Evolutionary conservation across 2,797 vertebrate genomes (phyloP), one percentile per base, ranked within the genome.

Genomic region (Tapera naevia): DNA sequence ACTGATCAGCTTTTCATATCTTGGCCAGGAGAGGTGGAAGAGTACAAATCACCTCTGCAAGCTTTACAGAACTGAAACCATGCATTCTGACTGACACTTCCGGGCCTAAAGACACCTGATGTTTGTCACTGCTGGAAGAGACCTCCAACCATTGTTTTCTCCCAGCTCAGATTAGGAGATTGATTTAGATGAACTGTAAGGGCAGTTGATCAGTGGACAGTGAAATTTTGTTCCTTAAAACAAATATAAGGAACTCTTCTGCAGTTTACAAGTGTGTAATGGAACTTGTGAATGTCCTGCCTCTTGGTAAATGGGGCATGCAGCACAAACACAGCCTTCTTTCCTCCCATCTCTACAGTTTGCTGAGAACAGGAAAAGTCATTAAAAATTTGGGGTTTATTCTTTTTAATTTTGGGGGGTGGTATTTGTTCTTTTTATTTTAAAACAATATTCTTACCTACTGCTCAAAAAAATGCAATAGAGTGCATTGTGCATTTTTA

Each of bases 201-300:
- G 28, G 13, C 83, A 80, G 33, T 90, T 82, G 85, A 60, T 91
- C 83, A 74, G 53, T n/a, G 80, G 60, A 64, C 27, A 51, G 37
- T 60, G 48, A 72, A 81, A 75, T 84, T n/a, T 66, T 80, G 58
- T 92, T 92, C 91, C 73, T 81, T 83, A 62, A 93, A 74, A 94
- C 27, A 88, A 89, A 67, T 86, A 46, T 82, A 84, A 84, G 60
- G 78, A 84, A 71, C 41, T 86, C 6, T 11, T 58, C 80, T 71
- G 17, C 13, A 3, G 67, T 81, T 89, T 93, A 93, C 74, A 50
- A 86, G 43, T 62, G 32, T 32, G 65, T 90, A 70, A 93, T 85
- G 94, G 76, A 95, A 94, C 53, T 67, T 94, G 61, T 88, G 80
- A 96, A 94, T 87, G 17, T 61, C 32, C 86, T 86, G 41, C 67